Base-by-base conservation (phyloP, 2,797 vertebrate genomes). In the Chaetophractus vellerosus region DNA sequence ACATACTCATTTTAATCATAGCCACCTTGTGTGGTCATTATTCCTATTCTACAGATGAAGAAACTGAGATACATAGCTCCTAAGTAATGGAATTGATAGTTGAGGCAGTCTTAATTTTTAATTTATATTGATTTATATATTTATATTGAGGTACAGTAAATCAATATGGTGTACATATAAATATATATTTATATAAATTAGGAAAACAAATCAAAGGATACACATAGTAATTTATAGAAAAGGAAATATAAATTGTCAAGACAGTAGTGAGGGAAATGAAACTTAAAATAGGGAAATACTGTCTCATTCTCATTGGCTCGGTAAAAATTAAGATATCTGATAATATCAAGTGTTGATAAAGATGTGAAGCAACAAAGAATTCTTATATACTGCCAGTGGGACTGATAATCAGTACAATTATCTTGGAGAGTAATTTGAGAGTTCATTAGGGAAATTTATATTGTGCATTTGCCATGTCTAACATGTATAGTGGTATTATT, bases 281-380 rank as follows among this genome's bases (percentile, higher is more conserved):
- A 78, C 36, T 59, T 79, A 78, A 71, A 36, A n/a, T 24, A 76
- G 45, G 26, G 75, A 90, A 87, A 57, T 74, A n/a, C 18, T 26
- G n/a, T 80, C 31, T 85, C 14, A 79, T 84, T 91, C 69, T 95
- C 21, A 26, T 88, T 75, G 68, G 69, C 11, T n/a, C 81, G 63
- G 11, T 45, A 88, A 81, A 90, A 93, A 85, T 75, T 85, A 94
- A 86, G 74, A 89, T 48, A 26, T 82, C 36, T 94, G 52, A 64
- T 64, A 23, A 7, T 63, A 69, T 26, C 2, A 76, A 82, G 3
- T 80, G 11, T 93, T 91, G 79, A 12, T 57, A 88, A 91, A 45
- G 59, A 76, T 90, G 31, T 61, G 10, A 26, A 82, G 19, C 45
- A 76, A 28, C 75, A 94, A 94, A 38, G 36, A 76, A 52, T 93